phyloP scores from a whole-genome alignment of 2,888 invertebrate species.

The Calliopum simillimum region DNA sequence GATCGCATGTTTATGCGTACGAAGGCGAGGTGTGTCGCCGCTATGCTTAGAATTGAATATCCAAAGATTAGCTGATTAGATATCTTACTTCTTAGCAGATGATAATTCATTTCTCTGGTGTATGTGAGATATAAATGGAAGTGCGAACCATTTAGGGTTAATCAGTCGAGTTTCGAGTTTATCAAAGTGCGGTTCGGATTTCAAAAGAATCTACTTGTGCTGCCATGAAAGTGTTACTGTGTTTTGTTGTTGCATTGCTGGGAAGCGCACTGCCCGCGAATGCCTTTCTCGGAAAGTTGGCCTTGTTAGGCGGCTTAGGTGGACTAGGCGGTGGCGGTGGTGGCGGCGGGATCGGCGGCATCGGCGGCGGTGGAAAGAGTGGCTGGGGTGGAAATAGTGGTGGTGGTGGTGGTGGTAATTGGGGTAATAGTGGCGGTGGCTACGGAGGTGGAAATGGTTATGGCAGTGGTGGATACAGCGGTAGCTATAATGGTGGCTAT shows the following conservation, averaged over 20 bases:
- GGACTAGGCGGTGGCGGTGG: constrained; percentile 42
- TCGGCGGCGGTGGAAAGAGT: constrained; percentile 21
- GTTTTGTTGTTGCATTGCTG: constrained; percentile 52
- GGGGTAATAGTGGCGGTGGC: constrained; percentile 25
- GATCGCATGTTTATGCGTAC: constrained; percentile 32
- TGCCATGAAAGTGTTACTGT: constrained; percentile 55
- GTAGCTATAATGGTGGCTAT: constrained; percentile 17
- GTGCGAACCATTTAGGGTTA: constrained; percentile 7
- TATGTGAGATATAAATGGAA: constrained; percentile 29
- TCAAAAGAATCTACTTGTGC: background rate
- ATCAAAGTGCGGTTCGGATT: constrained; percentile 5
- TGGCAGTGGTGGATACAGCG: constrained; percentile 25
- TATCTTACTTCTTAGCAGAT: constrained; percentile 18
- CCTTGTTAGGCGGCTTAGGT: constrained; percentile 53
- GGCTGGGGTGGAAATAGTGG: constrained; percentile 27
- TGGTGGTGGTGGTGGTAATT: constrained; percentile 3
- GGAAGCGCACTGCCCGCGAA: constrained; percentile 53
- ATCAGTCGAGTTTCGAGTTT: constrained; percentile 35
- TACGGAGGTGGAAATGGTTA: constrained; percentile 20
- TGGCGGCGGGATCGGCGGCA: constrained; percentile 27
- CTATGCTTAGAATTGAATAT: constrained; percentile 1
- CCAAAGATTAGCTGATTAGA: background rate
- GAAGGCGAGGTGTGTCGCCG: background rate
- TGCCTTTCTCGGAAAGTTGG: constrained; percentile 59
- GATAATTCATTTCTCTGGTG: constrained; percentile 2